These are phyloP conservation scores for Villa cingulata DNA, from an alignment of 2,888 invertebrate genomes.

Conservation along the genomic window DNA sequence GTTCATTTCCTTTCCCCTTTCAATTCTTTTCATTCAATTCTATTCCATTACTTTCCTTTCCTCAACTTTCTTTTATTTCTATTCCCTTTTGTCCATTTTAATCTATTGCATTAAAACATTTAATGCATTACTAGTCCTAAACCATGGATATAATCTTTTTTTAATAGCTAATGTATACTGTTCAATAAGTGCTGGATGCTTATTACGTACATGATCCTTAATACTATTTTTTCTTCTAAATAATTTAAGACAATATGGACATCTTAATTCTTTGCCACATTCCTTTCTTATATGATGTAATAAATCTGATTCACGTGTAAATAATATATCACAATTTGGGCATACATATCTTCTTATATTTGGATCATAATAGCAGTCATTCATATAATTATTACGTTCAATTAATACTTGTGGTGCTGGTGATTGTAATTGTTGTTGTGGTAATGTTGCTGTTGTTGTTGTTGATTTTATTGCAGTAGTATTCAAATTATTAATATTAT, in stretches of 20 bases:
- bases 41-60: too few species aligned
- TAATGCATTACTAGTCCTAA: conserved; percentile 5
- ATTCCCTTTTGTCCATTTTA: too few species aligned
- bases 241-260: conserved; percentile 18
- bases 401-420: neutral
- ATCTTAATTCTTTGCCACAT: conserved; percentile 14
- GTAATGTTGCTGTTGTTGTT: too few species aligned
- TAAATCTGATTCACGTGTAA: conserved; percentile 10
- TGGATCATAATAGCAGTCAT: conserved; percentile 3
- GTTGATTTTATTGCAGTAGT: too few species aligned
- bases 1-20: too few species aligned
- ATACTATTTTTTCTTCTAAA: conserved; percentile 13
- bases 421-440: too few species aligned
- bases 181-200: conserved; percentile 7
- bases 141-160: conserved; percentile 9
- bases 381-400: neutral
- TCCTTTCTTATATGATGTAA: conserved; percentile 9
- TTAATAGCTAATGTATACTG: conserved; percentile 9
- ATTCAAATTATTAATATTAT: too few species aligned
- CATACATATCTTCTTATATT: conserved; percentile 7
- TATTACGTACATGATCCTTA: conserved; percentile 13
- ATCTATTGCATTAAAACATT: conserved; percentile 4
- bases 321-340: conserved; percentile 10
- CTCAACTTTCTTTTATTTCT: too few species aligned
- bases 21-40: too few species aligned